Evolutionary conservation across 2,113 vertebrate species (phyloP).

Genomic region (Willisornis vidua): DNA sequence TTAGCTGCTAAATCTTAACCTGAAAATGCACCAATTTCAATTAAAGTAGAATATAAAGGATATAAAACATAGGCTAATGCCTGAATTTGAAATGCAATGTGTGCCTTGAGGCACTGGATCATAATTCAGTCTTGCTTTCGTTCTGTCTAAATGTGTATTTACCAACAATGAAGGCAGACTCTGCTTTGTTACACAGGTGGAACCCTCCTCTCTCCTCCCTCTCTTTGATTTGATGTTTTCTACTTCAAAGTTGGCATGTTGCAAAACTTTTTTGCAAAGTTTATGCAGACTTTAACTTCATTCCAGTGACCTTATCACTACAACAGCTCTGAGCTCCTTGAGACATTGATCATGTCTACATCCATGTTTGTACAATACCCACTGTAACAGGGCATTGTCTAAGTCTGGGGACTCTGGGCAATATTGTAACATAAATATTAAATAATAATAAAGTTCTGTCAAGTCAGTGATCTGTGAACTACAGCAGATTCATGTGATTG

Average conservation of each 20-base stretch:
- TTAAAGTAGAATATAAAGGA: neutral
- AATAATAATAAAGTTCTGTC: conserved; percentile 59
- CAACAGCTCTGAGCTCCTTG: neutral
- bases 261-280: conserved; percentile 23
- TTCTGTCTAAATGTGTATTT: neutral
- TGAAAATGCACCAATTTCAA: conserved; percentile 15
- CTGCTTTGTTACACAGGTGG: neutral
- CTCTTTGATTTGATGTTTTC: neutral
- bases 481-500: neutral
- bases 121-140: neutral
- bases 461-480: conserved; percentile 59
- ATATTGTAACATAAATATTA: conserved; percentile 55
- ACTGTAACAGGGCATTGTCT: conserved; percentile 1
- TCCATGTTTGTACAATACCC: conserved; percentile 28
- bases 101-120: neutral
- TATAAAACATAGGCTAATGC: neutral
- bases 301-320: neutral
- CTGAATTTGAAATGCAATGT: conserved; percentile 5
- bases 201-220: neutral
- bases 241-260: neutral
- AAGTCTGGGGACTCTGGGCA: conserved; percentile 21
- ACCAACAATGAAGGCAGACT: neutral
- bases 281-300: neutral
- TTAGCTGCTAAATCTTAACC: neutral
- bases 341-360: conserved; percentile 18